Percentiles rank a stretch among this genome's conserved stretches.
Conservation (phyloP, 2,797 vertebrate species). For the Rhinogobio ventralis region DNA sequence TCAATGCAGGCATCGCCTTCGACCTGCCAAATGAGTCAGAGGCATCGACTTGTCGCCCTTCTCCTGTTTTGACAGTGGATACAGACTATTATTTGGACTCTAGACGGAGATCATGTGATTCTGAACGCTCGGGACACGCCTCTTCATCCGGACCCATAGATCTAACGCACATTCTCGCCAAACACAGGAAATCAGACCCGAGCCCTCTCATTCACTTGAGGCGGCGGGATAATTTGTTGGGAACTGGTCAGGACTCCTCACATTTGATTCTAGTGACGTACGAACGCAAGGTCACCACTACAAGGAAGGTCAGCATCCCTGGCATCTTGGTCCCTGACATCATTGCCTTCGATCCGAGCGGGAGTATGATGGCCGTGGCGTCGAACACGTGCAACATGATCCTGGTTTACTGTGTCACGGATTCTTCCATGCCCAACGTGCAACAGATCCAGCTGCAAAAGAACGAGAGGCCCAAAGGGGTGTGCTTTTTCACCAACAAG, state of each 20-base stretch:
- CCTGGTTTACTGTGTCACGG: constrained; percentile 87
- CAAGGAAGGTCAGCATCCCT: constrained; percentile 89
- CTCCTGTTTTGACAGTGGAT: constrained; percentile 67
- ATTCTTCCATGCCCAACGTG: constrained; percentile 84
- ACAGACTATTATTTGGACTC: constrained; percentile 69
- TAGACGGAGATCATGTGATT: constrained; percentile 75
- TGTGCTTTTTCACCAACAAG: constrained; percentile 89
- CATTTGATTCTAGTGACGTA: constrained; percentile 92
- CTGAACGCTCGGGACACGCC: constrained; percentile 74
- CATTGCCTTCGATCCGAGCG: constrained; percentile 84
- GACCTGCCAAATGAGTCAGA: constrained; percentile 74
- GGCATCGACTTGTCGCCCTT: constrained; percentile 63
- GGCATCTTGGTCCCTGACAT: constrained; percentile 94
- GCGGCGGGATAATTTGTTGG: constrained; percentile 82
- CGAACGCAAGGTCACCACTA: constrained; percentile 86
- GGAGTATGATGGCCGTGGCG: constrained; percentile 87
- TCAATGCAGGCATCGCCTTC: constrained; percentile 83
- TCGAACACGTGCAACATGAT: constrained; percentile 90
- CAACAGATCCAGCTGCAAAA: constrained; percentile 90
- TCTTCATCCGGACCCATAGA: constrained; percentile 82
- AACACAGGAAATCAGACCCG: constrained; percentile 80
- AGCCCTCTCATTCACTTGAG: constrained; percentile 85
- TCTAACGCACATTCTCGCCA: constrained; percentile 86
- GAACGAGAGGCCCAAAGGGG: constrained; percentile 90
- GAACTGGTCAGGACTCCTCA: constrained; percentile 89